Percentiles rank a stretch among this genome's conserved stretches.
Evolutionary conservation across 2,888 invertebrate genomes (phyloP).

Genomic region (Acleris emargana): DNA sequence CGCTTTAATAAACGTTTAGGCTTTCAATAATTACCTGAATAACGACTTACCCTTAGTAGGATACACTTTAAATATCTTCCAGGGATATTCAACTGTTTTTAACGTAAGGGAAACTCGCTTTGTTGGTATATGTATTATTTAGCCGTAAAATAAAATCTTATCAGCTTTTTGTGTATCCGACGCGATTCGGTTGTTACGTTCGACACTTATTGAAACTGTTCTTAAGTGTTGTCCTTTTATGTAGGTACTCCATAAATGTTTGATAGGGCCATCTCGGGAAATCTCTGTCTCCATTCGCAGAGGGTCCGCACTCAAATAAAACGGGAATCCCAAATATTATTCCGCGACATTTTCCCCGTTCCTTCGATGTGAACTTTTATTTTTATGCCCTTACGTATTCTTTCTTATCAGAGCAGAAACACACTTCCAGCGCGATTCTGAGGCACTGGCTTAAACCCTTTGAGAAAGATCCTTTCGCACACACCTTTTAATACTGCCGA

Average conservation of each 20-base stretch:
- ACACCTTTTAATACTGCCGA: slow-evolving; percentile 11
- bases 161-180: slow-evolving; percentile 42
- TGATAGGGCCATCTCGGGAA: slow-evolving; percentile 83
- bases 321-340: slow-evolving; percentile 83
- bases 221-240: slow-evolving; percentile 83
- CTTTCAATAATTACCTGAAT: slow-evolving; percentile 31
- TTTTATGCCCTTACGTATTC: slow-evolving; percentile 82
- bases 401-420: slow-evolving; percentile 78
- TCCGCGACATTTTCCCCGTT: slow-evolving; percentile 79
- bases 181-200: slow-evolving; percentile 54
- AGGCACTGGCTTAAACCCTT: slow-evolving; percentile 78
- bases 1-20: slow-evolving; percentile 28
- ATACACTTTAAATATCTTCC: background rate
- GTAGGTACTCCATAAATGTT: slow-evolving; percentile 83
- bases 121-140: slow-evolving; percentile 1
- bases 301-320: slow-evolving; percentile 83
- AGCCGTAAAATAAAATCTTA: slow-evolving; percentile 22
- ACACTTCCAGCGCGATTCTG: slow-evolving; percentile 75
- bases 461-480: slow-evolving; percentile 44
- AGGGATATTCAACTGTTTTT: background rate
- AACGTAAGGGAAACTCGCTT: background rate
- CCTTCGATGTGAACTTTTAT: slow-evolving; percentile 82
- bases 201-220: slow-evolving; percentile 81
- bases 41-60: background rate
- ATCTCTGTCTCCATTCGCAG: slow-evolving; percentile 81